Evolutionary conservation across 2,113 vertebrate genomes (phyloP), one percentile per base, ranked within the genome.

Genomic region (Scalopus aquaticus): DNA sequence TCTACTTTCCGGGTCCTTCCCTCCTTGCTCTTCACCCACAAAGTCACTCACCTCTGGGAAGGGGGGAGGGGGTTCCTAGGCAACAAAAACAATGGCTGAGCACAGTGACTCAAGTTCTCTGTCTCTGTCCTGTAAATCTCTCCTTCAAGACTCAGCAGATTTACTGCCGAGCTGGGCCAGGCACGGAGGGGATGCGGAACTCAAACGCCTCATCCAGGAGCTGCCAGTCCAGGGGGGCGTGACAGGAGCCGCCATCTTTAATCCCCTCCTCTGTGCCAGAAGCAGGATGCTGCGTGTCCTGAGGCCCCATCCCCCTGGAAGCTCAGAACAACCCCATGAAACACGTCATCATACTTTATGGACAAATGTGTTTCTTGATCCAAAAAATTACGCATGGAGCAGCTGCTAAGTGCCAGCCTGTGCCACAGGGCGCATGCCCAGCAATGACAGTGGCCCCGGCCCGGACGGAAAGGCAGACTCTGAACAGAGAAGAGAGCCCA

Each of bases 291-390:
- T 32, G 2, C 0, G 22, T 22, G 72, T 51, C n/a, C 16, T 20
- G 5, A 2, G 70, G 24, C 3, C 4, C 30, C 2, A 2, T 0
- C 35, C 6, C 28, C 12, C 46, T 0, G 30, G 76, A 51, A 58
- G 54, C 54, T 26, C 32, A 20, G 35, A 16, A 5, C n/a, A 30
- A 30, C 20, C 37, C 86, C 49, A 2, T 1, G 0, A 30, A 42
- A 9, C 20, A 4, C 7, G 15, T 10, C 8, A 13, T 60, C 28
- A 13, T 3, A 35, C 9, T 91, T 89, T 8, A 10, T 5, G 12
- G 20, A 58, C 1, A 0, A 44, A 64, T 10, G 17, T 73, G 32
- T 13, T 35, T 56, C 30, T 92, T 67, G 77, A 77, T 60, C 39
- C 76, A 56, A 19, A 79, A 76, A 69, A 44, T 46, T 56, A 35